Evolutionary conservation across 2,888 invertebrate genomes (phyloP), one percentile per base, ranked within the genome.

Genomic region (Trachelus tabidus): DNA sequence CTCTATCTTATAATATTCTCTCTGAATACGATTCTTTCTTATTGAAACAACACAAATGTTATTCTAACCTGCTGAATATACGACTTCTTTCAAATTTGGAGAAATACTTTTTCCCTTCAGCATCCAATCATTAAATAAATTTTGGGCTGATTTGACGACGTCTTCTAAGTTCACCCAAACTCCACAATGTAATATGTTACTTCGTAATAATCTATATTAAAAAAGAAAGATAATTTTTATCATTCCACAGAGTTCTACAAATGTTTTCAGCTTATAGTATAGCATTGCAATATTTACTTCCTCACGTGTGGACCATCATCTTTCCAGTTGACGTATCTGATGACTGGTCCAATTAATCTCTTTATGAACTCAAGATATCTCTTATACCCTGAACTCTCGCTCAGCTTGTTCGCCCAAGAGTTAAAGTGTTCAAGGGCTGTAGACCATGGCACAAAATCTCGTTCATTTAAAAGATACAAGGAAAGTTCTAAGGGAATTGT

Each of bases 381-480:
- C 34, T 95, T 95, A 79, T 95, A 95, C 0, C 95, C 94, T 6
- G 94, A 92, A n/a, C 95, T 94, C 84, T 95, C 94, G n/a, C 94
- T 94, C 37, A 97, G 92, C 82, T 96, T 93, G 77, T 94, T 93
- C 75, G 95, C 93, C 95, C 97, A 96, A 82, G 94, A 94, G 80
- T 95, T 94, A 33, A 97, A 93, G 89, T 96, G 96, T 80, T 93
- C 93, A 1, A 97, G 93, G 0, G 96, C 96, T 0, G 96, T 95
- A 0, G 95, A 94, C 97, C 97, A 97, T 0, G 97, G 97, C 0
- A 96, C 96, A 92, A 96, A 97, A 86, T 97, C 96, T 11, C 93
- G 93, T 89, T 96, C 96, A 68, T 94, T 94, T 35, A 93, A 86
- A 73, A 96, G 92, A 90, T 96, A 96, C 80, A 93, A 90, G 11